These are phyloP conservation scores for Cacatua alba DNA, from an alignment of 2,113 vertebrate species.

Conservation along the genomic window DNA sequence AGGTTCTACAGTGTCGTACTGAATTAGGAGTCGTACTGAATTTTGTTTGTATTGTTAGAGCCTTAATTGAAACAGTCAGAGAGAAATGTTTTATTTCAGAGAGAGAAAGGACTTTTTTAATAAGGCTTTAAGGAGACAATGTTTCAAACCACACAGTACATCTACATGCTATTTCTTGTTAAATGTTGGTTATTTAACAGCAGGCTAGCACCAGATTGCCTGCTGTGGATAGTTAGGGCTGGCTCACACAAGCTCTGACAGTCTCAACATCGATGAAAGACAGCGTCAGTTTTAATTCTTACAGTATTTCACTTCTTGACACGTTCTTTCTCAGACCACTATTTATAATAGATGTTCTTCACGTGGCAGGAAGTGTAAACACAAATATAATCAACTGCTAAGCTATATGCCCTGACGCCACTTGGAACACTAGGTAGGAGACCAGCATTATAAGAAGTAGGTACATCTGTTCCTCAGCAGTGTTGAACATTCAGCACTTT, in stretches of 20 bases:
- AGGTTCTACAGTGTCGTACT: conserved; percentile 15
- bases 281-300: conserved; percentile 54
- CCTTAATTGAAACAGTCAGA: conserved; percentile 72
- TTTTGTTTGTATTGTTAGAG: conserved; percentile 72
- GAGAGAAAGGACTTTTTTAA: conserved; percentile 65
- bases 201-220: conserved; percentile 73
- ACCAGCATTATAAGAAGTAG: not conserved
- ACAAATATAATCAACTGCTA: not conserved
- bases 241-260: conserved; percentile 66
- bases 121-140: conserved; percentile 67
- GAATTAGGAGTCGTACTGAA: conserved; percentile 60
- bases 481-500: not conserved
- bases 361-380: not conserved
- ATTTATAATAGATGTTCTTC: not conserved
- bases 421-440: not conserved
- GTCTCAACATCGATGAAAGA: conserved; percentile 64
- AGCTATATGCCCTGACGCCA: not conserved
- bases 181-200: conserved; percentile 76
- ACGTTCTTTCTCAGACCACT: not conserved
- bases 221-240: conserved; percentile 65
- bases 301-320: conserved; percentile 50
- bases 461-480: not conserved
- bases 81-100: conserved; percentile 72
- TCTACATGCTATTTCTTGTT: conserved; percentile 71
- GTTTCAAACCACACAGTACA: conserved; percentile 68